Percentiles rank a stretch among this genome's conserved stretches.
phyloP scores from a whole-genome alignment of 1,140 invertebrate genomes.

The Dufourea novaeangliae region DNA sequence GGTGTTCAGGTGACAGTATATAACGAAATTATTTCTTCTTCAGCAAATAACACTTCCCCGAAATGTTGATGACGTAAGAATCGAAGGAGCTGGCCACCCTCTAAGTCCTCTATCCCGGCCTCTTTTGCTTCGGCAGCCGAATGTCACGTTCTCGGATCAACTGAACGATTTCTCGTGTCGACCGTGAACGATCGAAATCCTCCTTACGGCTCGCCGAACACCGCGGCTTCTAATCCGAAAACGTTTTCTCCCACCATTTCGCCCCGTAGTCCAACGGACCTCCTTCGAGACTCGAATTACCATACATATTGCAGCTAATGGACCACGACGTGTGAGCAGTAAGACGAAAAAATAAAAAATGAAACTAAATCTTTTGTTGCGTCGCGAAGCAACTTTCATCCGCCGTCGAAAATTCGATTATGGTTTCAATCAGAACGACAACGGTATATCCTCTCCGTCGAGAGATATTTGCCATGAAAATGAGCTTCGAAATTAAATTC shows the following conservation, averaged over 20 bases:
- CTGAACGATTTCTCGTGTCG: conserved; percentile 28
- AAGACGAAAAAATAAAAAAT: conserved; percentile 2
- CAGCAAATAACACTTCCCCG: too few species aligned
- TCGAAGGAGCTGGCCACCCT: neutral
- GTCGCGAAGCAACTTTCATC: neutral
- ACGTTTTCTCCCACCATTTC: conserved; percentile 6
- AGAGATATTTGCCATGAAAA: conserved; percentile 35
- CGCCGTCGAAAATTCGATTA: conserved; percentile 21
- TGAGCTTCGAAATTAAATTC: conserved; percentile 32
- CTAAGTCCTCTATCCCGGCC: neutral
- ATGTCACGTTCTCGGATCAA: neutral
- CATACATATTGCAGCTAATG: conserved; percentile 56
- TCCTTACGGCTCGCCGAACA: neutral
- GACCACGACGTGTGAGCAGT: conserved; percentile 7
- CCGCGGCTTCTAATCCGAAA: conserved; percentile 24
- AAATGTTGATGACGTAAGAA: too few species aligned
- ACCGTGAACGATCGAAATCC: conserved; percentile 16
- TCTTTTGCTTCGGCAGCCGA: neutral
- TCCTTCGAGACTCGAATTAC: conserved; percentile 38
- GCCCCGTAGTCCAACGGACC: neutral
- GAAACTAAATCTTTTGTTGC: conserved; percentile 14
- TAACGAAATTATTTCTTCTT: too few species aligned
- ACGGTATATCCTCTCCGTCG: neutral
- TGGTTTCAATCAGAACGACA: conserved; percentile 26
- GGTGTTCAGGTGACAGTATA: too few species aligned